phyloP scores from a whole-genome alignment of 2,113 vertebrate genomes.

The Mugil cephalus region DNA sequence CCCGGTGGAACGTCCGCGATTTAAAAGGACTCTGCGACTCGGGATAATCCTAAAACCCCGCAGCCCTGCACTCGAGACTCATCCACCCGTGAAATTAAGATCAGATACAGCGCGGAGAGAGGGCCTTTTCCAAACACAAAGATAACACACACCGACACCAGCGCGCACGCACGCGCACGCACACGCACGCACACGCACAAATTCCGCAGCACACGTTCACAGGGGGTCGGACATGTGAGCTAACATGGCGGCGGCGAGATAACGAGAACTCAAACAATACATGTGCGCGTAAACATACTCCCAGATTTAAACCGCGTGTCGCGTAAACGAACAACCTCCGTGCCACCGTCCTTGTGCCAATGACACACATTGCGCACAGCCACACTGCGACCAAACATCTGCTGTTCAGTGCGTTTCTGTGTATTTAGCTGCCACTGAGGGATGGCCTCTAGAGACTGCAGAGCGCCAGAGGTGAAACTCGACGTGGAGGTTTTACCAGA shows the following conservation, averaged over 20 bases:
- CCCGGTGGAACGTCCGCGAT: conserved; percentile 50
- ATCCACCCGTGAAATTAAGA: conserved; percentile 82
- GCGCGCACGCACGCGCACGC: conserved; percentile 47
- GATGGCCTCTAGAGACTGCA: conserved; percentile 15
- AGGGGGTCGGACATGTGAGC: conserved; percentile 59
- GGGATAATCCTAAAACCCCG: conserved; percentile 68
- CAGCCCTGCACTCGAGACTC: conserved; percentile 50
- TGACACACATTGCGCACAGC: conserved; percentile 21
- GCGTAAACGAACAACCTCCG: conserved; percentile 33
- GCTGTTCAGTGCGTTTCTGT: conserved; percentile 17
- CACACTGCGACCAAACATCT: conserved; percentile 45
- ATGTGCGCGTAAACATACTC: conserved; percentile 52
- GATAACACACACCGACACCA: conserved; percentile 42
- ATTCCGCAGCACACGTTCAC: conserved; percentile 29
- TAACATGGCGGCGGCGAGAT: conserved; percentile 45
- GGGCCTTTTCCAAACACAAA: conserved; percentile 43
- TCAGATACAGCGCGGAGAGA: conserved; percentile 65
- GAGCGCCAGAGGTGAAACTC: conserved; percentile 26
- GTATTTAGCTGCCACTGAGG: conserved; percentile 24
- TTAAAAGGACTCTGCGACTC: conserved; percentile 62
- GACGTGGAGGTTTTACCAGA: conserved; percentile 17
- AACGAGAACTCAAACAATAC: conserved; percentile 56
- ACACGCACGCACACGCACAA: conserved; percentile 46
- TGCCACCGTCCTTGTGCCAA: conserved; percentile 19
- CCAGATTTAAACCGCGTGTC: conserved; percentile 29